Percentiles rank a stretch among this genome's conserved stretches.
These are phyloP conservation scores for Spea bombifrons DNA, from an alignment of 2,113 vertebrate genomes.

Conservation along the genomic window DNA sequence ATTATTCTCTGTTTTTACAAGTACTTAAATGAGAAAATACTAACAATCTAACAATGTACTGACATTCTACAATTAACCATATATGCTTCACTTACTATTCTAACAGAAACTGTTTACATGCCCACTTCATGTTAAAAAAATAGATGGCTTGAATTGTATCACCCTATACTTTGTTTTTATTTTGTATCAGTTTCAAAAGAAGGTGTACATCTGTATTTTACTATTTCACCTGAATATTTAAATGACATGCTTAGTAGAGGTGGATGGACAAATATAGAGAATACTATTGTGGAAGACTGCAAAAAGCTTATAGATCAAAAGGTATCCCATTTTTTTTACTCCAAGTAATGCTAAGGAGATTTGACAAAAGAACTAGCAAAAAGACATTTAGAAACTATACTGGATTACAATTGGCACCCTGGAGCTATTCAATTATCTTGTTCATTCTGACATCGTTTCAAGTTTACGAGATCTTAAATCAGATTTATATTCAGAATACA, in stretches of 20 bases:
- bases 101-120: neutral
- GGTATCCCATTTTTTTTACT: neutral
- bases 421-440: constrained; percentile 23
- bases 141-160: neutral
- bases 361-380: constrained; percentile 17
- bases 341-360: neutral
- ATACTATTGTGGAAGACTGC: neutral
- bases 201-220: neutral
- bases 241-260: neutral
- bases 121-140: neutral
- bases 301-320: constrained; percentile 1
- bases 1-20: too few relatives aligned
- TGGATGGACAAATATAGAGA: neutral
- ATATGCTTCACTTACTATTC: neutral
- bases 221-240: neutral
- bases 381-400: constrained; percentile 21
- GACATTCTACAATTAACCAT: neutral
- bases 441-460: constrained; percentile 14
- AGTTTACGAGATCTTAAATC: constrained; percentile 13
- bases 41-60: neutral
- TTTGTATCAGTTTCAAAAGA: neutral
- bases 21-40: neutral
- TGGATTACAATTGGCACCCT: constrained; percentile 20
- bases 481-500: neutral
- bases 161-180: neutral